These are phyloP conservation scores for Illadopsis cleaveri DNA, from an alignment of 2,113 vertebrate species.

Conservation along the genomic window DNA sequence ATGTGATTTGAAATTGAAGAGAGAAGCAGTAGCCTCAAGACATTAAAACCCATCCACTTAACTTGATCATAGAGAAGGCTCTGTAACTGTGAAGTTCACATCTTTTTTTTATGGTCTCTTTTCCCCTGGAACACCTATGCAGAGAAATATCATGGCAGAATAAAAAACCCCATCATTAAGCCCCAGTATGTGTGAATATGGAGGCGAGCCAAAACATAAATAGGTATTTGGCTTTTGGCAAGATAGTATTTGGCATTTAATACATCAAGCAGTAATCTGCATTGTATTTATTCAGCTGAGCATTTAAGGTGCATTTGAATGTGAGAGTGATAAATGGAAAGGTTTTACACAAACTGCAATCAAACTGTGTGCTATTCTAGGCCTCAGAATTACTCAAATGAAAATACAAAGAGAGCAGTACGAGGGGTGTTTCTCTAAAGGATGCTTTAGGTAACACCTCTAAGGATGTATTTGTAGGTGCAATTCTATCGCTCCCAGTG, in stretches of 20 bases:
- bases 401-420: not conserved
- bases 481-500: not conserved
- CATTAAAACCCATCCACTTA: conserved; percentile 10
- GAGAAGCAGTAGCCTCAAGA: not conserved
- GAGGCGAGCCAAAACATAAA: conserved; percentile 21
- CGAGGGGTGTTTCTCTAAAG: not conserved
- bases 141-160: conserved; percentile 11
- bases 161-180: conserved; percentile 30
- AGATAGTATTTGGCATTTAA: conserved; percentile 7
- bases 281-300: conserved; percentile 31
- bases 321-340: not conserved
- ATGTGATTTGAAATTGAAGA: not conserved
- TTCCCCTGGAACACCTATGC: not conserved
- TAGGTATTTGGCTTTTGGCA: not conserved
- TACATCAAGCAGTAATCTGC: conserved; percentile 7
- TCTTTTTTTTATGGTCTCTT: conserved; percentile 25
- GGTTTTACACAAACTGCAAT: not conserved
- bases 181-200: not conserved
- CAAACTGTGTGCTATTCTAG: not conserved
- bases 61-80: not conserved
- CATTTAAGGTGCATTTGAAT: conserved; percentile 9
- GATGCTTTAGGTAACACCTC: not conserved
- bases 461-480: not conserved
- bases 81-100: not conserved
- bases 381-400: not conserved